Conservation (phyloP, 2,113 vertebrate genomes). For the Antigone vipio region DNA sequence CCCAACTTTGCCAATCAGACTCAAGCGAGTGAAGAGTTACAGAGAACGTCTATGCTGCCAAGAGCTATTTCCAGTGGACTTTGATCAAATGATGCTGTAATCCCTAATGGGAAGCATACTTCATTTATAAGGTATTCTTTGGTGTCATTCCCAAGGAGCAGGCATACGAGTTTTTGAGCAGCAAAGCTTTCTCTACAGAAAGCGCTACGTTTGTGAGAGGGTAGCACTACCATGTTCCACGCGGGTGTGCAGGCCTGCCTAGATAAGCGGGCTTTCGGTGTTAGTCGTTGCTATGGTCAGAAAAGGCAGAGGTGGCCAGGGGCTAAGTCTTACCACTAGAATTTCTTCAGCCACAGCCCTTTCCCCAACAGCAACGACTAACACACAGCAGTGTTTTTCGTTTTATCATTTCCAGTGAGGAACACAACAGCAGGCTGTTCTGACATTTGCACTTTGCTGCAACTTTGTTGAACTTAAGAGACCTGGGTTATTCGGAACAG, state of each 20-base stretch:
- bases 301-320: not conserved
- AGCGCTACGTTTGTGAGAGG: not conserved
- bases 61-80: constrained; percentile 80
- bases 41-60: constrained; percentile 66
- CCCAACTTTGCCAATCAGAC: constrained; percentile 14
- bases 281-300: not conserved
- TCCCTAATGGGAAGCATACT: constrained; percentile 80
- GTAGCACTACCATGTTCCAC: not conserved
- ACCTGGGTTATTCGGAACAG: not conserved
- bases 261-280: not conserved
- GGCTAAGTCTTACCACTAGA: not conserved
- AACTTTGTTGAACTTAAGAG: not conserved
- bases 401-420: not conserved
- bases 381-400: not conserved
- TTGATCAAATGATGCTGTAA: constrained; percentile 80
- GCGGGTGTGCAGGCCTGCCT: not conserved
- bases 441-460: not conserved
- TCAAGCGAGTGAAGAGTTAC: constrained; percentile 56
- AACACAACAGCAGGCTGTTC: not conserved
- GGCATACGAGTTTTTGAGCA: constrained; percentile 47
- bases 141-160: constrained; percentile 78
- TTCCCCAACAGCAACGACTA: not conserved
- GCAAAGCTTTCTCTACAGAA: not conserved
- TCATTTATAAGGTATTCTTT: constrained; percentile 80
- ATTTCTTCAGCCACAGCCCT: not conserved